A percentile compares a stretch with the other conserved stretches of the same genome.
Conservation (phyloP, 2,113 vertebrate species). For the Chiloscyllium plagiosum region DNA sequence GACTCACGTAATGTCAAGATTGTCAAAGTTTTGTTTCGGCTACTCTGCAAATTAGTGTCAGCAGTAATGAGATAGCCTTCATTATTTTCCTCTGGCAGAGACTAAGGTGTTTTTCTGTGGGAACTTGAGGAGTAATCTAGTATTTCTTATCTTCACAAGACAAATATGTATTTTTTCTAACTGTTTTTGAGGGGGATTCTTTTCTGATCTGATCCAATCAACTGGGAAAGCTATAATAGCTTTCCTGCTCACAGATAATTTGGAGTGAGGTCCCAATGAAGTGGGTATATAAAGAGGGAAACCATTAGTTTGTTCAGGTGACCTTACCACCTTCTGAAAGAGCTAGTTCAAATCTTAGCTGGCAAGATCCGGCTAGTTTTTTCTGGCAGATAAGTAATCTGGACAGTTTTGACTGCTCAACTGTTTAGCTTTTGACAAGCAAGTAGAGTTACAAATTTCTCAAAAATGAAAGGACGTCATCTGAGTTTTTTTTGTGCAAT, state of each 20-base stretch:
- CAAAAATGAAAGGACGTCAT: not conserved
- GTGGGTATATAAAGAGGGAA: not conserved
- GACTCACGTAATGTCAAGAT: not conserved
- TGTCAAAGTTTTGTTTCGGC: not conserved
- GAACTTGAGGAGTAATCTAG: not conserved
- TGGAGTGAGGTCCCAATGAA: not conserved
- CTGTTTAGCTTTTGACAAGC: not conserved
- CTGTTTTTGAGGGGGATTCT: not conserved
- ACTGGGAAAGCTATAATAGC: not conserved
- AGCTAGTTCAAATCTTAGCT: not conserved
- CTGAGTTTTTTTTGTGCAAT: not conserved
- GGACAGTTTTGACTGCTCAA: not conserved
- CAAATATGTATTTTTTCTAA: not conserved
- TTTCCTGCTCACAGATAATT: not conserved
- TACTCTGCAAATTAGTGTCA: not conserved
- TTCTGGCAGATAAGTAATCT: not conserved
- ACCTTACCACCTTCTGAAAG: not conserved
- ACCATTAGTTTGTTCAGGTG: not conserved
- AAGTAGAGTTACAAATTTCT: not conserved
- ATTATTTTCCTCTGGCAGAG: not conserved
- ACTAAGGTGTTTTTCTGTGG: not conserved
- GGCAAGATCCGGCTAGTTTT: not conserved
- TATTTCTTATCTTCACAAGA: not conserved
- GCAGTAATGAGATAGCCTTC: not conserved
- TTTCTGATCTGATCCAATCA: not conserved